phyloP scores from a whole-genome alignment of 2,797 vertebrate genomes.

The Cynodonichthys magdalenae region DNA sequence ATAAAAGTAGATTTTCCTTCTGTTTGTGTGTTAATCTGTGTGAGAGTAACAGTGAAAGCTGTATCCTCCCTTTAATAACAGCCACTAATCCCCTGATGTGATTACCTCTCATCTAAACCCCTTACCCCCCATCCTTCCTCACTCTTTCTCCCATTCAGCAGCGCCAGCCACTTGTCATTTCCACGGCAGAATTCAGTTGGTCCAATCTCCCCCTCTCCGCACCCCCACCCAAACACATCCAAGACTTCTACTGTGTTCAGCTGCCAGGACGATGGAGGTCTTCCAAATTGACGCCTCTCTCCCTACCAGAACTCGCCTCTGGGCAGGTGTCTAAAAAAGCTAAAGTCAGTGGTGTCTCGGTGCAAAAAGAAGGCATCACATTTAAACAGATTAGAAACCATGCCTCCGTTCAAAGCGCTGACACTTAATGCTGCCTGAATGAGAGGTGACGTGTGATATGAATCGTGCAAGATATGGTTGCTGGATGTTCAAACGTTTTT shows the following conservation, averaged over 20 bases:
- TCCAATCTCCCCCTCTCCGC: conserved; percentile 69
- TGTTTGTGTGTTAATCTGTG: conserved; percentile 12
- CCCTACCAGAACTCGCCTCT: conserved; percentile 69
- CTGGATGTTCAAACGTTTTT: conserved; percentile 73
- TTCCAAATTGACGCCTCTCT: conserved; percentile 71
- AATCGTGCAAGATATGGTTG: conserved; percentile 72
- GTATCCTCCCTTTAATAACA: conserved; percentile 79
- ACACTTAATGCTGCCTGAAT: conserved; percentile 75
- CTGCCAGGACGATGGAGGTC: conserved; percentile 76
- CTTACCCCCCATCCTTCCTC: conserved; percentile 39
- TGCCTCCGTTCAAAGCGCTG: conserved; percentile 71
- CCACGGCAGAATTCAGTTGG: conserved; percentile 68
- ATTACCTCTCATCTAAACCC: conserved; percentile 64
- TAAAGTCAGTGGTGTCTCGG: conserved; percentile 66
- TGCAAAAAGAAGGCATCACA: conserved; percentile 50
- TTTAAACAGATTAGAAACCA: conserved; percentile 76
- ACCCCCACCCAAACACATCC: conserved; percentile 67
- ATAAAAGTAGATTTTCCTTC: conserved; percentile 2
- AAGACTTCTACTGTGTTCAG: conserved; percentile 75
- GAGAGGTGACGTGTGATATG: conserved; percentile 76
- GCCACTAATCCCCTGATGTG: conserved; percentile 81
- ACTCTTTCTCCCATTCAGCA: conserved; percentile 62
- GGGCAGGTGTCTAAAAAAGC: conserved; percentile 74
- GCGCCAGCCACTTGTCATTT: conserved; percentile 73
- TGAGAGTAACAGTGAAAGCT: conserved; percentile 53